phyloP scores from a whole-genome alignment of 2,113 vertebrate species.

The Cebus imitator region DNA sequence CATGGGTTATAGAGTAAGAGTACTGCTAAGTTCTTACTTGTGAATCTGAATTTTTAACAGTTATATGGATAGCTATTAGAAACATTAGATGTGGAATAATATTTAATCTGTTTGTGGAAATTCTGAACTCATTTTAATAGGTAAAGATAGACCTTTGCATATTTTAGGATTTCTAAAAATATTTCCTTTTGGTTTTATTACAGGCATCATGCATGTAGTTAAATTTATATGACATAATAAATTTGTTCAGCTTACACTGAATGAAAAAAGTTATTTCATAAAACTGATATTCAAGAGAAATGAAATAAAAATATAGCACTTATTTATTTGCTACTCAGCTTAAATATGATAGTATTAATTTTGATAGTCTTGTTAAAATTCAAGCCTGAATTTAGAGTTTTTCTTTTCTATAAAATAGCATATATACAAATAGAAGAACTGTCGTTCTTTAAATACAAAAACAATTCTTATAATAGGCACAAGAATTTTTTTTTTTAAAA shows the following conservation, averaged over 20 bases:
- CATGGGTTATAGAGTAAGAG: conserved; percentile 53
- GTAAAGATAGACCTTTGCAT: not conserved
- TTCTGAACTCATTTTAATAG: conserved; percentile 60
- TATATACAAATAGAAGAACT: not conserved
- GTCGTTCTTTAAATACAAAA: not conserved
- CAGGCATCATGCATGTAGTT: not conserved
- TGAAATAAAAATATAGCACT: not conserved
- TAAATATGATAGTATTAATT: not conserved
- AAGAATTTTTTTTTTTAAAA: not conserved
- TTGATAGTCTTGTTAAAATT: not conserved
- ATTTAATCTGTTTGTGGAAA: conserved; percentile 27
- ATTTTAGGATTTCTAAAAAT: not conserved
- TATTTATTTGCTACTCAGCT: not conserved
- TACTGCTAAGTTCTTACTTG: not conserved
- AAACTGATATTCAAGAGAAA: not conserved
- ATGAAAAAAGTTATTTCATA: not conserved
- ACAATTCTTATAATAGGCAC: not conserved
- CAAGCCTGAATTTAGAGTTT: not conserved
- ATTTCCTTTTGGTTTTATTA: not conserved
- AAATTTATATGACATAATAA: not conserved
- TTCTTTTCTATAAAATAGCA: not conserved
- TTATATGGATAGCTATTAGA: conserved; percentile 29
- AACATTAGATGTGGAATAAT: conserved; percentile 60
- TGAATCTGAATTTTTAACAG: conserved; percentile 52
- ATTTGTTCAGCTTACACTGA: not conserved